These are phyloP conservation scores for Saturnia pavonia DNA, from an alignment of 2,888 invertebrate species.

Conservation along the genomic window DNA sequence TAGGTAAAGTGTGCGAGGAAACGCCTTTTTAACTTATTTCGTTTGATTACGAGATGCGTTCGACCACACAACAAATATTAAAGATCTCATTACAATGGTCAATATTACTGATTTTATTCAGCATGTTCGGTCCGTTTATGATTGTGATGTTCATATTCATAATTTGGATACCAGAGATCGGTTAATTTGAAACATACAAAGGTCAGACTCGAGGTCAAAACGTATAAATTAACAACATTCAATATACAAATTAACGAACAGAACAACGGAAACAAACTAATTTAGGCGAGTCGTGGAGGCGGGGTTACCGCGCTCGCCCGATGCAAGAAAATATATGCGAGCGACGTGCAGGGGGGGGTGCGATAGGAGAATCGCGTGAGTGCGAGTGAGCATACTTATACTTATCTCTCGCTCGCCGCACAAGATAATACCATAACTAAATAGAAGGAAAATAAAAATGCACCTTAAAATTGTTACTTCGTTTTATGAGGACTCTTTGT, in stretches of 20 bases:
- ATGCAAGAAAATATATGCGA: constrained; percentile 66
- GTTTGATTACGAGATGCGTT: background rate
- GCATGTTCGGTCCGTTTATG: background rate
- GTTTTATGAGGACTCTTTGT: constrained; percentile 51
- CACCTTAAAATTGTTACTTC: constrained; percentile 59
- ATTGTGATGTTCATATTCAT: background rate
- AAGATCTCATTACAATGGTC: background rate
- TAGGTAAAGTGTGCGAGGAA: background rate
- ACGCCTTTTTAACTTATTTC: background rate
- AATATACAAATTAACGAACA: constrained; percentile 14
- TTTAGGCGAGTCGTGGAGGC: constrained; percentile 68
- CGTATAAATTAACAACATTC: constrained; percentile 9
- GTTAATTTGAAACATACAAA: background rate
- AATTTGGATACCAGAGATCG: background rate
- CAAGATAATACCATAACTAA: constrained; percentile 59
- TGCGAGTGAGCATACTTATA: constrained; percentile 41
- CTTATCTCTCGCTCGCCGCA: constrained; percentile 39
- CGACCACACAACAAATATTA: background rate
- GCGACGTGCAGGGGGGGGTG: constrained; percentile 41
- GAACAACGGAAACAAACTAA: constrained; percentile 61
- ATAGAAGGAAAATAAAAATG: constrained; percentile 70
- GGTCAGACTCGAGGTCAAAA: background rate
- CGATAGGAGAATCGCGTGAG: constrained; percentile 29
- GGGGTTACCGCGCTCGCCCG: constrained; percentile 65
- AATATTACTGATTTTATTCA: background rate